Base-by-base conservation (phyloP, 2,113 vertebrate genomes). In the Apteryx owenii region DNA sequence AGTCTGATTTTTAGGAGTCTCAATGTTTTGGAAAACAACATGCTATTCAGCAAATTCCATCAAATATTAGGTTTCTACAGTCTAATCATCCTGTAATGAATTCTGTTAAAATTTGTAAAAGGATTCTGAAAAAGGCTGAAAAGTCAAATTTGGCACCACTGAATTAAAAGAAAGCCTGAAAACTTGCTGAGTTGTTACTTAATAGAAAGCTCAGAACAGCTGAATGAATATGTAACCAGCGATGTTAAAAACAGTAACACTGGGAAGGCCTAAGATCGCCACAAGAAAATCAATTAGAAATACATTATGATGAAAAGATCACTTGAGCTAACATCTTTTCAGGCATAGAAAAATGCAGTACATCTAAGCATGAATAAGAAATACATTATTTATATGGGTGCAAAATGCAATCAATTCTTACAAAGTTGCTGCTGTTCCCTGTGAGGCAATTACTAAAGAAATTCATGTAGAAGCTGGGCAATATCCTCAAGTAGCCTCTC, bases 1-100 rank as follows among this genome's bases (percentile, higher is more conserved):
- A 75, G 40, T 76, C 4, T 91, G 82, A 83, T 66, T 95, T 95
- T 97, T 88, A 93, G 64, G 61, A 88, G 50, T 83, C 76, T 31
- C 70, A 88, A 44, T 31, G 5, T 72, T 96, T 93, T 83, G 93
- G 85, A 95, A 91, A 96, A 83, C 64, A 94, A 42, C 58, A 60
- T 54, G 36, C 28, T 36, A 81, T 91, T 97, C 77, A 91, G 36
- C 33, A 36, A 12, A 11, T 73, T 90, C 76, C 82, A 42, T 77
- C 58, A 51, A 87, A 73, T 14, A 38, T 81, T 60, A 79, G 20
- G 44, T 85, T 92, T 65, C 87, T 93, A 68, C 33, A 40, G 51
- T 56, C 92, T 69, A 96, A 85, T 65, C 42, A 56, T 62, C 72
- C 56, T 84, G 56, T 71, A 78, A 92, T 81, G 78, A 81, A 92